Evolutionary conservation across 1,140 invertebrate genomes (phyloP).

Genomic region (Drosophila parabipectinata): DNA sequence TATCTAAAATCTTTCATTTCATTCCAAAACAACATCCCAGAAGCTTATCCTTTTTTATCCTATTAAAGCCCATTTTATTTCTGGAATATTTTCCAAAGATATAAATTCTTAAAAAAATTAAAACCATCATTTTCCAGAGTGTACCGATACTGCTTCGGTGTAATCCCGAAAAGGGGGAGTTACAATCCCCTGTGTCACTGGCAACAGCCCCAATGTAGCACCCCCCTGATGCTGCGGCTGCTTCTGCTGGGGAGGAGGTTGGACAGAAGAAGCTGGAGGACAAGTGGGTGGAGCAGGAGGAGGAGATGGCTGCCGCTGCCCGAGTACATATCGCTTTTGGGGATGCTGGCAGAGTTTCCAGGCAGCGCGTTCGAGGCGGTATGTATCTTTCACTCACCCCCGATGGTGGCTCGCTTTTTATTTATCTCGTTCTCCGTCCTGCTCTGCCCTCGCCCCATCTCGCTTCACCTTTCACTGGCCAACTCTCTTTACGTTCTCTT

Average conservation of each 20-base stretch:
- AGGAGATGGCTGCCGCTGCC: conserved; percentile 39
- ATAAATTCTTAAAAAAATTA: not conserved
- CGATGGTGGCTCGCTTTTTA: conserved; percentile 23
- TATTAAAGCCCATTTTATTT: no score
- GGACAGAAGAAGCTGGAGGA: not conserved
- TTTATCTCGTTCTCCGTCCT: conserved; percentile 32
- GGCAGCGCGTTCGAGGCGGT: conserved; percentile 53
- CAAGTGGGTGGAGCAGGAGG: conserved; percentile 5
- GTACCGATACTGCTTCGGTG: conserved; percentile 24
- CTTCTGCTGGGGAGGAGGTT: not conserved
- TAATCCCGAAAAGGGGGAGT: conserved; percentile 30
- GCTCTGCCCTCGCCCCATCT: conserved; percentile 21
- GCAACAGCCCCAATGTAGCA: conserved; percentile 43
- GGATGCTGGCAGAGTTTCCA: conserved; percentile 71
- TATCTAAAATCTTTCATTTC: no score
- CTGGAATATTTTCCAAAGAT: not conserved
- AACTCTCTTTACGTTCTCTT: conserved; percentile 30
- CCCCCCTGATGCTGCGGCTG: conserved; percentile 14
- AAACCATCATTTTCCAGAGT: conserved; percentile 11
- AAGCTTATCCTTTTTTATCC: no score
- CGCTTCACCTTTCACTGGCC: conserved; percentile 5
- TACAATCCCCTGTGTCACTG: conserved; percentile 47
- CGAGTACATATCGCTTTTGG: conserved; percentile 79
- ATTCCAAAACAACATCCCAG: no score
- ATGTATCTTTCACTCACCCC: conserved; percentile 70